Base-by-base conservation (phyloP, 2,113 vertebrate genomes). In the Fregata magnificens region DNA sequence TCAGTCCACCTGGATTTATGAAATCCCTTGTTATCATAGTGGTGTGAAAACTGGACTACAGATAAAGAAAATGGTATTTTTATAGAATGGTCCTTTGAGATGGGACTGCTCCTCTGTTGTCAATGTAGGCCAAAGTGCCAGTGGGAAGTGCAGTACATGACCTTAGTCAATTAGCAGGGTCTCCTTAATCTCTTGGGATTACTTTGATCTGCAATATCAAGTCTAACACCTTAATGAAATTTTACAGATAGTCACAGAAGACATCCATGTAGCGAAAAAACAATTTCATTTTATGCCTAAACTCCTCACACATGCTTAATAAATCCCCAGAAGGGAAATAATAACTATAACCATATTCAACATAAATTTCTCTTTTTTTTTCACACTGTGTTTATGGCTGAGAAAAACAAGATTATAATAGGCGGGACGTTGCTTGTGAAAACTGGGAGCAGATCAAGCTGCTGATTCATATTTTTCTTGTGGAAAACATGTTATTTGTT, bases 111-210 rank as follows among this genome's bases (percentile, higher is more conserved):
- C 93, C 95, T 97, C 94, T 97, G 93, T 97, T 96, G 97, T 97
- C 96, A 97, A 26, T 93, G 95, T 56, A 96, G 97, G 95, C 92
- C 95, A 92, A 94, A 97, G 97, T 96, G 95, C 91, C 95, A 96
- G 94, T 96, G 96, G 97, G 95, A 97, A 97, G 97, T 94, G 97
- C 94, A 95, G 95, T 96, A 93, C 96, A 97, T 95, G 95, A 97
- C 95, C 96, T 95, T 72, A 98, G 97, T 98, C 97, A 98, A 98
- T 98, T 98, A 98, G 97, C 93, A 93, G 95, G 97, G 97, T 98
- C 96, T 97, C 93, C 93, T 92, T 91, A 92, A 94, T 88, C 97
- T 96, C 96, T 16, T 59, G 95, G 96, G 97, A 95, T 96, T 96
- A 95, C 96, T 98, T 98, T 98, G 96, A 98, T 98, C 97, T 97